phyloP scores from a whole-genome alignment of 1,140 invertebrate genomes.

The Drosophila nikananu region DNA sequence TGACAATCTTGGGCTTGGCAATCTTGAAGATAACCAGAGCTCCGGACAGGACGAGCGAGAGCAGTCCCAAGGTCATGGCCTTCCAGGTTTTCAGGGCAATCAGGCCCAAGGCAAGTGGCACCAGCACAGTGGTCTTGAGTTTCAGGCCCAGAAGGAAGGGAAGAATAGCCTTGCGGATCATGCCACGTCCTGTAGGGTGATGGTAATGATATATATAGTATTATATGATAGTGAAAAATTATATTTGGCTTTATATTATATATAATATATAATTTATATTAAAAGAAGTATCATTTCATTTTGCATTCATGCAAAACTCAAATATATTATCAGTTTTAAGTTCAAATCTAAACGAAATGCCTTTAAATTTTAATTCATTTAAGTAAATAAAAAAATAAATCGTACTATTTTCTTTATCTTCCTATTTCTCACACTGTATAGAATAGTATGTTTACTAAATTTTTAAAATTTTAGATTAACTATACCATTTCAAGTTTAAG shows the following conservation, averaged over 20 bases:
- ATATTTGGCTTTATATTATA: not conserved
- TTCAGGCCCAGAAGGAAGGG: conserved; percentile 94
- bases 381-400: too few species aligned
- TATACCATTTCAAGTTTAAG: not conserved
- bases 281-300: not conserved
- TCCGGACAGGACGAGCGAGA: conserved; percentile 92
- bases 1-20: conserved; percentile 92
- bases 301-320: not conserved
- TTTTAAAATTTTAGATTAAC: too few species aligned
- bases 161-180: conserved; percentile 93
- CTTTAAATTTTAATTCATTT: not conserved
- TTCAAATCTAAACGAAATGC: not conserved
- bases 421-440: too few species aligned
- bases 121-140: conserved; percentile 93
- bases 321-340: not conserved
- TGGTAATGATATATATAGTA: not conserved
- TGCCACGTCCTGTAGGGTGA: conserved; percentile 88
- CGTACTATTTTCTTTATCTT: too few species aligned
- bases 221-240: not conserved
- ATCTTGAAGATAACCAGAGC: conserved; percentile 94
- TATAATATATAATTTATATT: not conserved
- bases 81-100: conserved; percentile 95
- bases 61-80: conserved; percentile 92
- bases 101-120: conserved; percentile 91
- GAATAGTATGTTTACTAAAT: too few species aligned